phyloP scores from a whole-genome alignment of 2,888 invertebrate species.

The Scaptomyza flava region DNA sequence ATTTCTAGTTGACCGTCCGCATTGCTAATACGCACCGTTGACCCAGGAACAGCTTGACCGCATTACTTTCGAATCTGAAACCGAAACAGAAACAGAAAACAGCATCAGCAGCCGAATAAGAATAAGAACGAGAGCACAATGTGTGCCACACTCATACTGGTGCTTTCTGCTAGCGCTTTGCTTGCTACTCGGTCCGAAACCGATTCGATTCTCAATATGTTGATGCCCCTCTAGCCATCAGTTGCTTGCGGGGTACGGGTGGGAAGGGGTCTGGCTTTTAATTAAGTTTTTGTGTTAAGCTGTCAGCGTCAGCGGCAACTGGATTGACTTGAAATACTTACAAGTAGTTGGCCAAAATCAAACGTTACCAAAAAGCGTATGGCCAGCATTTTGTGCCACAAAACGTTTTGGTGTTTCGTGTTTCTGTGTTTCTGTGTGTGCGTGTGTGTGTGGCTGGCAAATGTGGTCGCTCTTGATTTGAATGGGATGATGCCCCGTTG shows the following conservation, averaged over 20 bases:
- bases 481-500: constrained; percentile 39
- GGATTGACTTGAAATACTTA: constrained; percentile 72
- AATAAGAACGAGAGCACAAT: constrained; percentile 23
- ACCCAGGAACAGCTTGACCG: constrained; percentile 54
- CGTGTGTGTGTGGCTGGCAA: constrained; percentile 22
- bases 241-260: not conserved
- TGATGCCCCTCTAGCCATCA: not conserved
- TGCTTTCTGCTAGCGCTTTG: not conserved
- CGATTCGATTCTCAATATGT: too few species aligned
- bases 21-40: constrained; percentile 69
- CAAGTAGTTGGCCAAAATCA: constrained; percentile 36
- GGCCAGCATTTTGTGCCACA: constrained; percentile 70
- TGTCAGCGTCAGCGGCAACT: constrained; percentile 56
- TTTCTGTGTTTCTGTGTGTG: not conserved
- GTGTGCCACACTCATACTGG: constrained; percentile 27
- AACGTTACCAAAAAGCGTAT: constrained; percentile 66
- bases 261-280: constrained; percentile 32
- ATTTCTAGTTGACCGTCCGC: constrained; percentile 20
- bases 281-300: constrained; percentile 71
- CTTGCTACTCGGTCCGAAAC: constrained; percentile 10
- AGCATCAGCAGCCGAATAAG: not conserved
- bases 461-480: constrained; percentile 48
- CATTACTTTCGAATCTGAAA: constrained; percentile 53
- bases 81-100: constrained; percentile 9
- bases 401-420: constrained; percentile 55